Evolutionary conservation across 2,888 invertebrate species (phyloP), one percentile per base, ranked within the genome.

Genomic region (Caenorhabditis uteleia): DNA sequence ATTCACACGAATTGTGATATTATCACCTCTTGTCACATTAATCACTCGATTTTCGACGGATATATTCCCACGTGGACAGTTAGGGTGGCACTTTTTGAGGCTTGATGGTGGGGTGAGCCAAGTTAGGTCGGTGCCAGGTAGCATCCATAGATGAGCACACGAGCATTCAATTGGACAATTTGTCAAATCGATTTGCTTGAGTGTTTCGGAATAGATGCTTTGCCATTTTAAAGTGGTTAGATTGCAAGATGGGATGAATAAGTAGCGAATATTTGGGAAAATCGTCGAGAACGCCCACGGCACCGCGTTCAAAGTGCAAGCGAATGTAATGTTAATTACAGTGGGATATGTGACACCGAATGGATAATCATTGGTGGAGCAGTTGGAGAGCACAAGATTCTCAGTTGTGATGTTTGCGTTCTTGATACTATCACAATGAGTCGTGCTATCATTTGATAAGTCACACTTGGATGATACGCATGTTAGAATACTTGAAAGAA

Each of bases 111-210:
- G 10, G 5, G 8, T 14, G 5, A 14, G 14, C n/a, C 12, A n/a
- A 4, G 33, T 33, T 5, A 8, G 5, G 5, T 4, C 5, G 4
- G 4, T 33, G 4, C n/a, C 12, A 0, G 43, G 38, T 12, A 21
- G 29, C 53, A 72, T 46, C 68, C 68, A 72, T 23, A 51, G 47
- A 33, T 72, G 61, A 16, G 34, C 47, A 47, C 72, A 72, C 1
- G 45, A 36, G 43, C 75, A 75, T 26, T 51, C 46, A 8, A 75
- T 59, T 2, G 70, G 70, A 39, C 75, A 75, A 16, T 43, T 43
- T 14, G 49, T 43, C 8, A 71, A 25, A 45, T 71, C 69, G n/a
- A 70, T 43, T n/a, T 23, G 27, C 21, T 27, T 46, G 1, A 54
- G 38, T 2, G 43, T 39, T 5, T 53, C 39, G 1, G 62, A 47